A percentile compares a stretch with the other conserved stretches of the same genome.
phyloP scores from a whole-genome alignment of 2,888 invertebrate species.

The Cephalotes varians region DNA sequence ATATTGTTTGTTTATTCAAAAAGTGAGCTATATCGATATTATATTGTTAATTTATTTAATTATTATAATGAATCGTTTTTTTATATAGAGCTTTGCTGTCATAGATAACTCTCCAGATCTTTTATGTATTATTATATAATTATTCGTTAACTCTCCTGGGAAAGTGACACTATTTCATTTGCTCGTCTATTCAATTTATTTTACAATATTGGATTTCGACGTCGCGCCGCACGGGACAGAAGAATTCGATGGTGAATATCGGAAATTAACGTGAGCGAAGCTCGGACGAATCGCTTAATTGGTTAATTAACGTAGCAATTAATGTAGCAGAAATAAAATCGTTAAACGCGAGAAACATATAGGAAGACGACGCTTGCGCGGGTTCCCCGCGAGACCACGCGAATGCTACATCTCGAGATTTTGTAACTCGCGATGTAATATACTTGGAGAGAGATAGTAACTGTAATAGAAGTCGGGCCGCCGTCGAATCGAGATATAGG shows the following conservation, averaged over 20 bases:
- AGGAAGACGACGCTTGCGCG: neutral
- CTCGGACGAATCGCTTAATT: conserved; percentile 27
- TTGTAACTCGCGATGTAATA: conserved; percentile 34
- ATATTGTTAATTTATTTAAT: neutral
- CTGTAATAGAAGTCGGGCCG: conserved; percentile 44
- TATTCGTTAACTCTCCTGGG: conserved; percentile 11
- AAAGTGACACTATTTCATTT: conserved; percentile 13
- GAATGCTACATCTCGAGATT: conserved; percentile 25
- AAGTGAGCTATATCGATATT: no score
- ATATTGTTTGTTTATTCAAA: no score
- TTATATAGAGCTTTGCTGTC: neutral
- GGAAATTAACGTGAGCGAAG: conserved; percentile 34
- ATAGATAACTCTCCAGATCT: neutral
- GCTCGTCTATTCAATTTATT: conserved; percentile 25
- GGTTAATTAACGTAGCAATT: conserved; percentile 45
- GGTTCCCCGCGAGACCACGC: neutral
- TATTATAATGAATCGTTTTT: neutral
- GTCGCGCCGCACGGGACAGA: neutral
- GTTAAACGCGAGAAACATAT: neutral
- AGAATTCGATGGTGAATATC: conserved; percentile 43
- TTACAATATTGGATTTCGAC: conserved; percentile 35
- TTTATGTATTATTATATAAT: neutral
- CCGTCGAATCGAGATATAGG: conserved; percentile 22
- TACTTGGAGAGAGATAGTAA: conserved; percentile 8
- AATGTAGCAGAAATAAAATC: neutral